These are phyloP conservation scores for Syrmaticus mikado DNA, from an alignment of 2,113 vertebrate species.

Conservation along the genomic window DNA sequence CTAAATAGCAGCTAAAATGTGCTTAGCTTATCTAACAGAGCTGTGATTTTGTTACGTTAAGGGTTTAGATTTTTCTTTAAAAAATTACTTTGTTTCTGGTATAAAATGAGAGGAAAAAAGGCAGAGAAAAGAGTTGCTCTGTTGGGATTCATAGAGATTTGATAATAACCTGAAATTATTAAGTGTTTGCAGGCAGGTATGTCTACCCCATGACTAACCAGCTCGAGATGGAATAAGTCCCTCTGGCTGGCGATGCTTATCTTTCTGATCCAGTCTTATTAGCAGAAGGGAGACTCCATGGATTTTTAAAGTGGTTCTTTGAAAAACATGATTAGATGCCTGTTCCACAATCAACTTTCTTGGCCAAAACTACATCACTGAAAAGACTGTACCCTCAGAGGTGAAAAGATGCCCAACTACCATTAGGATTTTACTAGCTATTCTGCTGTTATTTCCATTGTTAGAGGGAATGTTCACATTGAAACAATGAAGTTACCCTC, in stretches of 20 bases:
- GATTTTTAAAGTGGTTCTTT: background rate
- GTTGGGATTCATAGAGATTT: background rate
- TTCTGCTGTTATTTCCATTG: background rate
- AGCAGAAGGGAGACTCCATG: background rate
- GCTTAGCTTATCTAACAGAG: background rate
- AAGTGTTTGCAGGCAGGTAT: background rate
- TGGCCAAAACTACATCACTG: background rate
- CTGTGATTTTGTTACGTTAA: background rate
- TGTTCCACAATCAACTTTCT: background rate
- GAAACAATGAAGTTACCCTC: background rate
- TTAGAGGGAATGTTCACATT: background rate
- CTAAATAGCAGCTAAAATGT: background rate
- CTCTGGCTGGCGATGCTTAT: too few relatives aligned
- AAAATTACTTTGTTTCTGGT: background rate
- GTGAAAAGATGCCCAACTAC: background rate
- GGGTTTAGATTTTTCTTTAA: slow-evolving; percentile 17
- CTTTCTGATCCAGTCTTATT: background rate
- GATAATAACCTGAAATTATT: background rate
- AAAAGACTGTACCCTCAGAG: background rate
- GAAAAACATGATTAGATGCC: background rate
- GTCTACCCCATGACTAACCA: background rate
- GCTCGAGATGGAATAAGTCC: background rate
- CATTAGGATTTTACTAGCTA: background rate
- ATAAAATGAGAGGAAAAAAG: background rate
- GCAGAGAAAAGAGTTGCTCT: background rate